Evolutionary conservation across 2,113 vertebrate genomes (phyloP).

Genomic region (Empidonax traillii): DNA sequence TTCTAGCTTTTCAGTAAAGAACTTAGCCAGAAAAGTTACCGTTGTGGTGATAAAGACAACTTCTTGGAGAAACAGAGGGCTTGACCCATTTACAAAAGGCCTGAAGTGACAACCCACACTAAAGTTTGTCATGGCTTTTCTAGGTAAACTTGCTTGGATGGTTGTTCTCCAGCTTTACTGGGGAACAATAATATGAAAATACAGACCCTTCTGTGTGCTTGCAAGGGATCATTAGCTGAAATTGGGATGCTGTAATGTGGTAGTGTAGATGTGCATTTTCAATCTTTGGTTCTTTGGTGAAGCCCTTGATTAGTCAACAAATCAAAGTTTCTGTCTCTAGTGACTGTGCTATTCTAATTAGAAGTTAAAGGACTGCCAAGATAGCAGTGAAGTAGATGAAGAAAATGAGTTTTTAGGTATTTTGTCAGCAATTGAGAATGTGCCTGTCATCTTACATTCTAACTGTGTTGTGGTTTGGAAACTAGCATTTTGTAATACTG

Average conservation of each 20-base stretch:
- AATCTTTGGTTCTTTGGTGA: background rate
- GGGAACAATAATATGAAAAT: background rate
- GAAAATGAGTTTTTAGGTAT: background rate
- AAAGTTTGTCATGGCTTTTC: background rate
- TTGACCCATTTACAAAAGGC: background rate
- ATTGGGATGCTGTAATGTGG: rapidly evolving
- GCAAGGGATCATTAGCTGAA: background rate
- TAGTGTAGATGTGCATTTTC: background rate
- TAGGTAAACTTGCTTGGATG: background rate
- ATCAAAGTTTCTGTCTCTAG: background rate
- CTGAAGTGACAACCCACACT: background rate
- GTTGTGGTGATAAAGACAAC: background rate
- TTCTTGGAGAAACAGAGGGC: background rate
- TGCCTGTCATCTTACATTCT: background rate
- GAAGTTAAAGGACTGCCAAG: background rate
- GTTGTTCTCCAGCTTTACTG: background rate
- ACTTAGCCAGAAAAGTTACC: background rate
- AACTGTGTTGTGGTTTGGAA: background rate
- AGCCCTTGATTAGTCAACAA: background rate
- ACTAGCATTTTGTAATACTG: background rate
- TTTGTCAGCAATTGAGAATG: background rate
- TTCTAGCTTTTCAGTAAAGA: background rate
- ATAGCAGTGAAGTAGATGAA: background rate
- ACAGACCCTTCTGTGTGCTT: background rate
- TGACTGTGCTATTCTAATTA: background rate